A percentile compares a stretch with the other conserved stretches of the same genome.
phyloP scores from a whole-genome alignment of 2,113 vertebrate genomes.

The Syngnathoides biaculeatus region DNA sequence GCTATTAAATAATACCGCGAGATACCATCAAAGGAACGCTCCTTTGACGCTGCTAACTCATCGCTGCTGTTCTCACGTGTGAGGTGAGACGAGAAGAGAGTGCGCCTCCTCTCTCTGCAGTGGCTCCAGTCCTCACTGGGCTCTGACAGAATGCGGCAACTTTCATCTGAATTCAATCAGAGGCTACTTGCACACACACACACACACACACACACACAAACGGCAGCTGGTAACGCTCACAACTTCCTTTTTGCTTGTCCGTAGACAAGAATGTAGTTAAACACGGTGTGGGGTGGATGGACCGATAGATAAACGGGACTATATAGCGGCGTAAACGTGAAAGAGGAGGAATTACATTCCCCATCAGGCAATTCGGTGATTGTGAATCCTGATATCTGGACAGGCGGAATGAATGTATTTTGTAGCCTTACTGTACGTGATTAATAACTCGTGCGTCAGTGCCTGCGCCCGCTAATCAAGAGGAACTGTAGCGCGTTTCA shows the following conservation, averaged over 20 bases:
- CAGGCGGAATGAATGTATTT: constrained; percentile 14
- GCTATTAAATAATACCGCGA: background rate
- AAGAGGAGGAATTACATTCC: constrained; percentile 10
- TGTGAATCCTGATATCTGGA: constrained; percentile 20
- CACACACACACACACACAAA: constrained; percentile 4
- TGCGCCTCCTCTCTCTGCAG: constrained; percentile 56
- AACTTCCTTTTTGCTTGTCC: constrained; percentile 14
- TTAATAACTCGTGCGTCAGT: constrained; percentile 44
- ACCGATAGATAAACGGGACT: background rate
- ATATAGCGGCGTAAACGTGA: constrained; percentile 25
- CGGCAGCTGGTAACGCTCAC: constrained; percentile 27
- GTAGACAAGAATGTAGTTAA: background rate
- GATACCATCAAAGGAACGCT: background rate
- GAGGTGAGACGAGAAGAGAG: constrained; percentile 37
- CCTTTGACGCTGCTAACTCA: constrained; percentile 37
- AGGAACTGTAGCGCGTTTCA: constrained; percentile 4
- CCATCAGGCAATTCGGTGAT: constrained; percentile 13
- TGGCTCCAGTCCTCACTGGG: constrained; percentile 44
- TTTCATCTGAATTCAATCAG: constrained; percentile 58
- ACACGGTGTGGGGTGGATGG: background rate
- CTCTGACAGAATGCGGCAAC: constrained; percentile 67
- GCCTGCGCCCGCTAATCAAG: background rate
- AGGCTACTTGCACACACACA: constrained; percentile 23
- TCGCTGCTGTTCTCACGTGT: constrained; percentile 26
- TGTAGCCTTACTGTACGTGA: constrained; percentile 27